A percentile compares a stretch with the other conserved stretches of the same genome.
phyloP scores from a whole-genome alignment of 2,888 invertebrate species.

The Drosophila hamatofila region DNA sequence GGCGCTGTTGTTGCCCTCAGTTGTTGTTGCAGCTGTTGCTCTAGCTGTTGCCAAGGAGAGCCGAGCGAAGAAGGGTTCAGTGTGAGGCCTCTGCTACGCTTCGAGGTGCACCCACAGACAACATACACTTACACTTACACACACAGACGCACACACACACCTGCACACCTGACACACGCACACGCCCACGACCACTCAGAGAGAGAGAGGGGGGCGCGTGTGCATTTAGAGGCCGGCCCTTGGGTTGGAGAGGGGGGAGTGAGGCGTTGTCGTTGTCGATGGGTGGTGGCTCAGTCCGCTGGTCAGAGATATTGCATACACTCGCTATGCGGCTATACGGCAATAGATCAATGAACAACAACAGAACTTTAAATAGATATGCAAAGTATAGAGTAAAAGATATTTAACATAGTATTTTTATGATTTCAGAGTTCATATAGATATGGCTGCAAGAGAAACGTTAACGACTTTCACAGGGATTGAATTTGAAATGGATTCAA shows the following conservation, averaged over 20 bases:
- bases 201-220: neutral
- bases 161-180: neutral
- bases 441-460: conserved; percentile 52
- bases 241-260: conserved; percentile 28
- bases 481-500: neutral
- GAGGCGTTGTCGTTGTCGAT: conserved; percentile 23
- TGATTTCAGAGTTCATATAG: conserved; percentile 37
- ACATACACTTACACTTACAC: conserved; percentile 3
- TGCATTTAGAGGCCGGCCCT: conserved; percentile 13
- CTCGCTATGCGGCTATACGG: conserved; percentile 62
- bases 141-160: conserved; percentile 6
- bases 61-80: conserved; percentile 23
- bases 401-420: conserved; percentile 25
- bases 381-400: conserved; percentile 40
- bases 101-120: conserved; percentile 40
- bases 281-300: conserved; percentile 46
- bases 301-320: conserved; percentile 53
- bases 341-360: conserved; percentile 83
- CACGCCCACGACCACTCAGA: neutral
- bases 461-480: conserved; percentile 21
- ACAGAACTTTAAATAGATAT: conserved; percentile 69
- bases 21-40: neutral
- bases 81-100: conserved; percentile 28
- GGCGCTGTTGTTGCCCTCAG: neutral
- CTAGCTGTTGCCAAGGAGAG: conserved; percentile 36